Evolutionary conservation across 2,888 invertebrate genomes (phyloP).

Genomic region (Mythimna albipuncta): DNA sequence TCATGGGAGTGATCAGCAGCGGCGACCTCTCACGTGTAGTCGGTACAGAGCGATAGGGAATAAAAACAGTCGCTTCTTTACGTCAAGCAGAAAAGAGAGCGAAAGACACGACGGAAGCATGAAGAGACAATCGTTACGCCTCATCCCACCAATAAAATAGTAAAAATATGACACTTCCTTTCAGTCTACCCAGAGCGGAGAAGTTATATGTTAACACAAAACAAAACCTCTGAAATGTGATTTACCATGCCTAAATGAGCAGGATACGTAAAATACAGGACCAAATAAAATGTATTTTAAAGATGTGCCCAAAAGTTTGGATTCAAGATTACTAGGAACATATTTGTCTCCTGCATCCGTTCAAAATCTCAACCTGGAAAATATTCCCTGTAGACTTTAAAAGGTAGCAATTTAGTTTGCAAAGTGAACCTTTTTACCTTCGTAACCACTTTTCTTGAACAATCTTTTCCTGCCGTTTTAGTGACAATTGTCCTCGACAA

Average conservation of each 20-base stretch:
- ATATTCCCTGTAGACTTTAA: not conserved
- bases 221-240: not conserved
- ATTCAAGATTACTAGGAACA: not conserved
- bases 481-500: conserved; percentile 32
- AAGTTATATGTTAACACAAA: not conserved
- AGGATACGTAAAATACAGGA: not conserved
- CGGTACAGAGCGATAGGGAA: too few relatives aligned
- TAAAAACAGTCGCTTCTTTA: too few relatives aligned
- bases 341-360: not conserved
- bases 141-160: too few relatives aligned
- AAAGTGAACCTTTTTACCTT: conserved; percentile 12
- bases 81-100: too few relatives aligned
- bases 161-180: too few relatives aligned
- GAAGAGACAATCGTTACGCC: too few relatives aligned
- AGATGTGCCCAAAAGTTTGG: not conserved
- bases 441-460: conserved; percentile 3
- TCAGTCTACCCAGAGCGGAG: too few relatives aligned
- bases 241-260: not conserved
- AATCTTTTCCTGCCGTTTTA: conserved; percentile 26
- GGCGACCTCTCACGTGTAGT: too few relatives aligned
- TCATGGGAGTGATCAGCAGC: too few relatives aligned
- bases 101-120: too few relatives aligned
- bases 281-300: not conserved
- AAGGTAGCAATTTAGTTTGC: conserved; percentile 23
- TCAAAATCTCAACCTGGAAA: not conserved